These are phyloP conservation scores for Stenurella melanura DNA, from an alignment of 2,888 invertebrate genomes.

Conservation along the genomic window DNA sequence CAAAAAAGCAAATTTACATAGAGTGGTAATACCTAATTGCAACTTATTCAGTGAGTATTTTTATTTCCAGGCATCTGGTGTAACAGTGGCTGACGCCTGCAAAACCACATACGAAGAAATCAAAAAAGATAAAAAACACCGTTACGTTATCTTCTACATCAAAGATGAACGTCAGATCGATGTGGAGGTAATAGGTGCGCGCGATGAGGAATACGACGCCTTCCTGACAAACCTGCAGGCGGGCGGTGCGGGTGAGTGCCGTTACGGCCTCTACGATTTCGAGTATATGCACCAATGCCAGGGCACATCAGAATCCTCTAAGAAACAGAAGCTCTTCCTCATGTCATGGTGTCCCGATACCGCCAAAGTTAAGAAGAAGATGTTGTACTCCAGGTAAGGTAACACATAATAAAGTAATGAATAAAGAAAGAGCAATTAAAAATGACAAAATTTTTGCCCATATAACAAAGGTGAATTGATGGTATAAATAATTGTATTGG, in stretches of 20 bases:
- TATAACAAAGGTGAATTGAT: no score
- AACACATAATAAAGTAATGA: no score
- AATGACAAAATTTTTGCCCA: no score
- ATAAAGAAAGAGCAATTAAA: no score
- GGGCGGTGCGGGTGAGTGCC: slow-evolving; percentile 95
- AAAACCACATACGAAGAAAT: slow-evolving; percentile 97
- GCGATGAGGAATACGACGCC: slow-evolving; percentile 94
- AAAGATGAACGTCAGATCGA: slow-evolving; percentile 97
- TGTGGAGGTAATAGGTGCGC: slow-evolving; percentile 92
- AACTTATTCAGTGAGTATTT: not conserved
- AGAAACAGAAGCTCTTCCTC: slow-evolving; percentile 98
- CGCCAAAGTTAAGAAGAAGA: slow-evolving; percentile 93
- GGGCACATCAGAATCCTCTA: slow-evolving; percentile 96
- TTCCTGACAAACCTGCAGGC: slow-evolving; percentile 95
- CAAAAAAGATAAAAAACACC: slow-evolving; percentile 97
- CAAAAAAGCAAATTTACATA: no score
- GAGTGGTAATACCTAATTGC: no score
- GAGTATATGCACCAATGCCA: slow-evolving; percentile 98
- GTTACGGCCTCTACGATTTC: slow-evolving; percentile 98
- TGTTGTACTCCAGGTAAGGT: slow-evolving; percentile 86
- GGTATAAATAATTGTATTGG: no score
- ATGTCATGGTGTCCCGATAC: slow-evolving; percentile 99
- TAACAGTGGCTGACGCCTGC: slow-evolving; percentile 95
- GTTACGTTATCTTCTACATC: slow-evolving; percentile 97
- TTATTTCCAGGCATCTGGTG: slow-evolving; percentile 90